Evolutionary conservation across 2,888 invertebrate species (phyloP), one percentile per base, ranked within the genome.

Genomic region (Gonocerus acuteangulatus): DNA sequence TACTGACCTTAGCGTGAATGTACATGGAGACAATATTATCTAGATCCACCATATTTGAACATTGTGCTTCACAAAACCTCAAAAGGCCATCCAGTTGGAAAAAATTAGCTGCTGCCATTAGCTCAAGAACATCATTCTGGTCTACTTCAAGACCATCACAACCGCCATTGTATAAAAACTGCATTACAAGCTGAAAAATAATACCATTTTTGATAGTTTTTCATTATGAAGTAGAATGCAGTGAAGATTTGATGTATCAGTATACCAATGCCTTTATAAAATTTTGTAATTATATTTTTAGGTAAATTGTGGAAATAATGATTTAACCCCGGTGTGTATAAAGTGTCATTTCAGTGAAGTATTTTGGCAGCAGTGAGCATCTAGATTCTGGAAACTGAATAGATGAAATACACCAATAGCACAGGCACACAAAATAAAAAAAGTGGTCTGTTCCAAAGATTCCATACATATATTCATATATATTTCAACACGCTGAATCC

Each of bases 1-100:
- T 39, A 39, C 39, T 9, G n/a, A 88, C 89, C 85, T 92, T 92
- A 48, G 92, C 92, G 73, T 93, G 92, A 70, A 92, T 92, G 71
- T 93, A 94, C 79, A 93, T 89, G 16, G 91, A 89, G 49, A 92
- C 91, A 48, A 92, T 87, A 73, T 92, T 93, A 71, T 92, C 90
- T 64, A 90, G 79, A 70, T 89, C 87, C 15, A 93, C 84, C 76
- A 89, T 84, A 56, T 83, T 82, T 1, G 92, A 89, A 70, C 92
- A 91, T 60, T 89, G 81, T 1, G 87, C 85, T 73, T 93, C 92
- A 69, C 92, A 92, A 72, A 88, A 90, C 62, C 89, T 77, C 69
- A 92, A 79, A 36, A 94, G 77, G 2, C 89, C 89, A 70, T 92
- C 85, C 69, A 94, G 76, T 72, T 92, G 91, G 76, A 93, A 94